Base-by-base conservation (phyloP, 2,797 vertebrate species). In the Chaenodraco wilsoni region DNA sequence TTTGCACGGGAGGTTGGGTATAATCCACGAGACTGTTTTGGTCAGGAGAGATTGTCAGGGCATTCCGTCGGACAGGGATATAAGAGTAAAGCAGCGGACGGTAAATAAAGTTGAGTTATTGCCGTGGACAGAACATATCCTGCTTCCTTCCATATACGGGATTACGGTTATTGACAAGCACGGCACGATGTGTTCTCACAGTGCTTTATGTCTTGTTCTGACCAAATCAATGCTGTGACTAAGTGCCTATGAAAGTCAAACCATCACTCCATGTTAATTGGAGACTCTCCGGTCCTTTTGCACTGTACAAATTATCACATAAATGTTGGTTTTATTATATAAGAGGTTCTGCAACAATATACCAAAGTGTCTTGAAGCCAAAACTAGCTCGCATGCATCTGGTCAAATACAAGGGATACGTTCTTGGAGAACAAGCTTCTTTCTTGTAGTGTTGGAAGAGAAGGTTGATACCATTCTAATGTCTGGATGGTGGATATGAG, bases 61-160 rank as follows among this genome's bases (percentile, higher is more conserved):
- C 83, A 57, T 84, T 70, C 33, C 70, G 84, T 86, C 55, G 31
- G 79, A 89, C 84, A 72, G 74, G 65, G 62, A 72, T 74, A 86
- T 90, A 84, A 79, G 68, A 59, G 69, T 65, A 75, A 86, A 83
- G 60, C 75, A 67, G 58, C 17, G 23, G 65, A 83, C 37, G 62
- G 74, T 79, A 82, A 81, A 82, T 79, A 76, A 87, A 86, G 54
- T 64, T 58, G 87, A 91, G 78, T 91, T 90, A 90, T 77, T 14
- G 79, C 84, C 3, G 4, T 57, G 45, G 83, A 87, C 79, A 55
- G 74, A 81, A 66, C 63, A 63, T 50, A 79, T 84, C 81, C 84
- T 68, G 75, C 74, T 87, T 69, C 65, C 69, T 27, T 88, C 85
- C 82, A 87, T 87, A 85, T 82, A 74, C 59, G 1, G 74, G 77